Evolutionary conservation across 2,797 vertebrate species (phyloP), one percentile per base, ranked within the genome.

Genomic region (Acestrorhynchus altus): DNA sequence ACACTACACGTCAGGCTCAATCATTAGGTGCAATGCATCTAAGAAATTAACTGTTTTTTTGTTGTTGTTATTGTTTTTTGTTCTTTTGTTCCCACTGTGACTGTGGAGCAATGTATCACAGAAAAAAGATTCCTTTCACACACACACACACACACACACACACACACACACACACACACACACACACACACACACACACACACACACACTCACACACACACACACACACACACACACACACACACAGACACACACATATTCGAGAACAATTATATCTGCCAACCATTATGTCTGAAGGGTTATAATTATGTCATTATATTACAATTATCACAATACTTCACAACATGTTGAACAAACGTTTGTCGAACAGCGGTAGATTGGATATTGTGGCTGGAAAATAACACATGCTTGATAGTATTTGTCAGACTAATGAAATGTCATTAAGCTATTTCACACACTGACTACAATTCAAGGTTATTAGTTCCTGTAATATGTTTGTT

Each of bases 361-460:
- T 49, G 24, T 49, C 44, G 26, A 18, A 39, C n/a, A 31, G 65
- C 46, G 4, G 20, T 16, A 26, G 44, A 67, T 16, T 31, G 8
- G 31, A 67, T 49, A 15, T 31, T n/a, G 44, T 49, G 26, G 44
- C 24, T 31, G 16, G 44, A 26, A 67, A 67, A 67, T 65, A 44
- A 63, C 12, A 28, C 64, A 24, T 22, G 20, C 64, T 67, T 65
- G 63, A 65, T 65, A 65, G 40, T 20, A 46, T 65, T 67, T 67
- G 65, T 49, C 46, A 28, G 22, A 67, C 46, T 67, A 49, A 67
- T 67, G 13, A 67, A 49, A 49, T 18, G 24, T 67, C 44, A 51
- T 31, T 26, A 67, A 67, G 24, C 24, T 44, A 67, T 49, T 67
- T 49, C 22, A 47, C 40, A 47, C 15, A 42, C n/a, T 16, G 22